Conservation (phyloP, 2,888 invertebrate species). For the Pristionchus japonicus region DNA sequence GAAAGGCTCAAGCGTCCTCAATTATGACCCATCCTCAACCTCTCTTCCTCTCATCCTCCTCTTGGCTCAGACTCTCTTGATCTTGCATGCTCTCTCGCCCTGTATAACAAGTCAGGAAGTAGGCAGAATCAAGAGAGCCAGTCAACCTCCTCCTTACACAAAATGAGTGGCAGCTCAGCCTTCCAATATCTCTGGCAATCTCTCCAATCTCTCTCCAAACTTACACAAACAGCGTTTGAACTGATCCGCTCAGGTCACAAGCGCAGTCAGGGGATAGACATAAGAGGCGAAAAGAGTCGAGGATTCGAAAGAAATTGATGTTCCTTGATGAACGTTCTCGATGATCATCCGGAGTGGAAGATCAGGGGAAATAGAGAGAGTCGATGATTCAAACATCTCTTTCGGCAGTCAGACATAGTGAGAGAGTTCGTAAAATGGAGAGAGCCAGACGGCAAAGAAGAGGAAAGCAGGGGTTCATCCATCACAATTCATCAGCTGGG, state of each 20-base stretch:
- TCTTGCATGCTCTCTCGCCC: not conserved
- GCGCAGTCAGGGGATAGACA: too few species aligned
- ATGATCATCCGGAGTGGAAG: not conserved
- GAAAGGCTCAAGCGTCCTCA: conserved; percentile 14
- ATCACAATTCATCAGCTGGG: not conserved
- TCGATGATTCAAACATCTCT: not conserved
- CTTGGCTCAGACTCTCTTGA: too few species aligned
- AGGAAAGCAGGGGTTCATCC: not conserved
- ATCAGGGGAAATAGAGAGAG: not conserved
- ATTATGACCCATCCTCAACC: conserved; percentile 31
- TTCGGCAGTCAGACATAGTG: not conserved
- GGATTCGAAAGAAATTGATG: too few species aligned
- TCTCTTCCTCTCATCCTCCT: not conserved
- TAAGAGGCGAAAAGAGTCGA: too few species aligned
- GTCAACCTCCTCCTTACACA: conserved; percentile 12
- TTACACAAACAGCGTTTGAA: not conserved
- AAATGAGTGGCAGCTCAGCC: conserved; percentile 22
- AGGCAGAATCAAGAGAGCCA: too few species aligned
- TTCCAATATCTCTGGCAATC: not conserved
- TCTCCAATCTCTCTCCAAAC: not conserved
- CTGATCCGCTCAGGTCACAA: too few species aligned
- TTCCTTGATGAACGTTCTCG: too few species aligned
- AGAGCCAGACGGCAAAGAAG: not conserved
- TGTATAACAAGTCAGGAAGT: too few species aligned
- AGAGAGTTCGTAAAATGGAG: not conserved